Conservation (phyloP, 2,888 invertebrate species). For the Hemaris fuciformis region DNA sequence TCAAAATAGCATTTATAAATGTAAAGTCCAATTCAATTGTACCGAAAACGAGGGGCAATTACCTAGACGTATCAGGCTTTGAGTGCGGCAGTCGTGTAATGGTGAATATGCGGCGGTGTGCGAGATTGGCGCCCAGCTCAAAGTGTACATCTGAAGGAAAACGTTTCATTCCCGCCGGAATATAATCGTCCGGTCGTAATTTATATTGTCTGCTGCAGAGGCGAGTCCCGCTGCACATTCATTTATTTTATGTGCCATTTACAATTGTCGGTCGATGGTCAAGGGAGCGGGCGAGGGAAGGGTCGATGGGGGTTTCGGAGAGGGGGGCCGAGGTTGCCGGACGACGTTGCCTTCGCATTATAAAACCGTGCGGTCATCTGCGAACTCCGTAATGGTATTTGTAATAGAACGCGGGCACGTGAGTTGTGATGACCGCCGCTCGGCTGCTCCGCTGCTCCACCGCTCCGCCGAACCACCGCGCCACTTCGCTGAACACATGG, state of each 20-base stretch:
- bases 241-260: constrained; percentile 84
- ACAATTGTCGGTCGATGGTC: constrained; percentile 83
- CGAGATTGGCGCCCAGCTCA: constrained; percentile 11
- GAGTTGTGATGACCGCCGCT: constrained; percentile 62
- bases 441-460: not conserved
- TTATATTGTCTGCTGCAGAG: constrained; percentile 83
- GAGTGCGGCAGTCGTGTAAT: not conserved
- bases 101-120: not conserved
- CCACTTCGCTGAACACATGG: constrained; percentile 52
- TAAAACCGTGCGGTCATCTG: constrained; percentile 83
- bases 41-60: not conserved
- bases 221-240: constrained; percentile 82
- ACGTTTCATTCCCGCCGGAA: constrained; percentile 80
- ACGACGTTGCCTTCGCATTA: constrained; percentile 77
- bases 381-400: constrained; percentile 78
- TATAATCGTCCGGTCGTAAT: constrained; percentile 83
- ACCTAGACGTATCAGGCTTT: not conserved
- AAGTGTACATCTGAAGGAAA: constrained; percentile 76
- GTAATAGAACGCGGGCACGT: constrained; percentile 71
- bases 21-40: not conserved
- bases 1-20: not conserved
- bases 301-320: constrained; percentile 44
- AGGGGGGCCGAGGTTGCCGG: constrained; percentile 46
- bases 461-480: constrained; percentile 30
- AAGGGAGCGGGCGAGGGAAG: constrained; percentile 71